Evolutionary conservation across 2,113 vertebrate species (phyloP).

Genomic region (Passer montanus): DNA sequence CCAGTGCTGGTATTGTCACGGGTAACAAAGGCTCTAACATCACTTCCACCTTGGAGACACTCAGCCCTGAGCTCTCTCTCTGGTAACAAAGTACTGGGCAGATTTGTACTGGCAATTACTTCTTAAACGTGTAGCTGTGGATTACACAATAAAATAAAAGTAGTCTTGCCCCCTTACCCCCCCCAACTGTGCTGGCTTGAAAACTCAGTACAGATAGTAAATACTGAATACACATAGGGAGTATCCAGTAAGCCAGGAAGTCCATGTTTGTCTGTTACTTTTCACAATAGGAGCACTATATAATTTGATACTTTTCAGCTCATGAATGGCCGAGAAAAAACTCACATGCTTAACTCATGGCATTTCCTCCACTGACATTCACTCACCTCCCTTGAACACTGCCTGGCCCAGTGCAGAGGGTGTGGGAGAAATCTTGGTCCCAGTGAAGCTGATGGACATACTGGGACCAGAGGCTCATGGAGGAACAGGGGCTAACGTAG

Average conservation of each 20-base stretch:
- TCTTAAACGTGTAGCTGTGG: not conserved
- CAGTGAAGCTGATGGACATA: accelerated
- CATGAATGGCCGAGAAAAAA: not conserved
- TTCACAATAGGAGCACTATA: not conserved
- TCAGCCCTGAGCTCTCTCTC: not conserved
- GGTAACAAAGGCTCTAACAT: slow-evolving; percentile 29
- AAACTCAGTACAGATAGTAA: not conserved
- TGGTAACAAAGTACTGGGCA: not conserved
- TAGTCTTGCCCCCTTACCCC: not conserved
- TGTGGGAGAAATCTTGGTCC: not conserved
- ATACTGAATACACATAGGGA: not conserved
- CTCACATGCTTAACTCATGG: not conserved
- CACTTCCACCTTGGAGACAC: not conserved
- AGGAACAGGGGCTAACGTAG: not conserved
- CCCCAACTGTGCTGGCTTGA: not conserved
- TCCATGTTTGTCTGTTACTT: not conserved
- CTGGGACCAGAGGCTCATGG: not conserved
- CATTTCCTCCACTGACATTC: not conserved
- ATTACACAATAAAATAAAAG: not conserved
- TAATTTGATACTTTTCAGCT: not conserved
- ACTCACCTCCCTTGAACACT: not conserved
- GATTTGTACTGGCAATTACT: not conserved
- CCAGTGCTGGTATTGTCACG: not conserved
- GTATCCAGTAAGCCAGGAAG: not conserved
- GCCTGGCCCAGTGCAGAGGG: not conserved